phyloP scores from a whole-genome alignment of 1,140 invertebrate species.

The Leucophenga varia region DNA sequence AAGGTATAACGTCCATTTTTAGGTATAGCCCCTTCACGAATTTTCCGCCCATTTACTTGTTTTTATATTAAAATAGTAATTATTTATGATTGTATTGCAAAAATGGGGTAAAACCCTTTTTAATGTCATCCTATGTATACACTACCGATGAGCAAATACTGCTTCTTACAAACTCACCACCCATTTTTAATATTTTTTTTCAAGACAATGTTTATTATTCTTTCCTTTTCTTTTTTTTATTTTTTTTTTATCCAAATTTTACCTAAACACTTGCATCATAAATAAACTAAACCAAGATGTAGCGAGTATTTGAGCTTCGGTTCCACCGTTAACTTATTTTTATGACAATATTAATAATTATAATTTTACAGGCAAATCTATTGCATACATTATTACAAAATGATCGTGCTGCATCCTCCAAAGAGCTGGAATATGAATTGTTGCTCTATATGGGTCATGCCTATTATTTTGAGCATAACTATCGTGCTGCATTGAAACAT shows the following conservation, averaged over 20 bases:
- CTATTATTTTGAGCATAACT: constrained; percentile 32
- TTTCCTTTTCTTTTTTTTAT: neutral
- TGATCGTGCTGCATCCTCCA: constrained; percentile 38
- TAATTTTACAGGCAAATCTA: constrained; percentile 32
- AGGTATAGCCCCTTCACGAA: too few relatives aligned
- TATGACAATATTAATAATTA: neutral
- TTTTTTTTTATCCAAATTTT: neutral
- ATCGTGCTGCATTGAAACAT: constrained; percentile 24
- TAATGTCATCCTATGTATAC: too few relatives aligned
- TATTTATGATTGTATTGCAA: too few relatives aligned
- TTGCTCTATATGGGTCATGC: constrained; percentile 33
- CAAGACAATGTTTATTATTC: neutral
- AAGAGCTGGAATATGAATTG: constrained; percentile 45
- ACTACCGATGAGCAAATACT: too few relatives aligned
- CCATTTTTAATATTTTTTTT: too few relatives aligned
- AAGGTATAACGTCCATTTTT: too few relatives aligned
- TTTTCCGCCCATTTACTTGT: too few relatives aligned
- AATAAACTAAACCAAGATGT: neutral
- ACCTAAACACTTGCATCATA: neutral
- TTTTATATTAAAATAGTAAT: too few relatives aligned
- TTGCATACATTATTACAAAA: constrained; percentile 36
- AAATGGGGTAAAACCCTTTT: too few relatives aligned
- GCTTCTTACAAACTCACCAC: too few relatives aligned
- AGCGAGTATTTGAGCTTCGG: neutral
- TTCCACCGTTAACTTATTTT: neutral